phyloP scores from a whole-genome alignment of 2,797 vertebrate species.

The Ptychadena robeensis region DNA sequence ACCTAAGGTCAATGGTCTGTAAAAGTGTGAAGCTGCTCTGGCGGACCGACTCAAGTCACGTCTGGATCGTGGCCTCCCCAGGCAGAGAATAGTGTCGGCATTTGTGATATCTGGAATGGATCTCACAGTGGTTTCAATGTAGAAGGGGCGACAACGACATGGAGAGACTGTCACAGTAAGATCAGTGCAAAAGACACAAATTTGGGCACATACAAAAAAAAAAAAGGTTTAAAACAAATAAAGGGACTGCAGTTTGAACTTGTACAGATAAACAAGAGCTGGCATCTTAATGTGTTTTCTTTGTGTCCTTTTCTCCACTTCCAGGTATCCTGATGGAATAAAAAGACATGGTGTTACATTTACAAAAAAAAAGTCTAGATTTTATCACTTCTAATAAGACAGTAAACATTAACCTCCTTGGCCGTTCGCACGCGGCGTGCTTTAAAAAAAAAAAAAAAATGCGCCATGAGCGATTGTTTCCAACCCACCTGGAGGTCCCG shows the following conservation, averaged over 20 bases:
- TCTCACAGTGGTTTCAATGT: constrained; percentile 29
- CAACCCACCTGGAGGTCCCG: too few species aligned
- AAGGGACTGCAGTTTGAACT: constrained; percentile 44
- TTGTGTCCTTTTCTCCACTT: not conserved
- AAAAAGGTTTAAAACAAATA: constrained; percentile 1
- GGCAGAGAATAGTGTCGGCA: not conserved
- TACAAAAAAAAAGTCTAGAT: too few species aligned
- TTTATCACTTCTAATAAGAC: too few species aligned
- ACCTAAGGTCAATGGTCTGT: constrained; percentile 6
- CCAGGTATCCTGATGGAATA: constrained; percentile 25
- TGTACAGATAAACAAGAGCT: constrained; percentile 27
- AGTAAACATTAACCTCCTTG: too few species aligned
- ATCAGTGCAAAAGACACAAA: constrained; percentile 50
- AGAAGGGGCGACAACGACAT: not conserved
- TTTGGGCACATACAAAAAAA: constrained; percentile 10
- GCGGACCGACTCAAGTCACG: not conserved
- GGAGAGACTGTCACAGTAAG: not conserved
- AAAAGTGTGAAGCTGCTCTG: constrained; percentile 18
- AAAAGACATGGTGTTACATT: not conserved
- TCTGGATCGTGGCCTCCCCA: not conserved
- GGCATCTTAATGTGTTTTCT: constrained; percentile 13
- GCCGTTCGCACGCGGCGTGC: too few species aligned
- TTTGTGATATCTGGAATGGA: constrained; percentile 7
- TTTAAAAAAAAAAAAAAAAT: too few species aligned
- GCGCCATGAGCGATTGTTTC: too few species aligned